Conservation (phyloP, 2,113 vertebrate genomes). For the Etheostoma spectabile region DNA sequence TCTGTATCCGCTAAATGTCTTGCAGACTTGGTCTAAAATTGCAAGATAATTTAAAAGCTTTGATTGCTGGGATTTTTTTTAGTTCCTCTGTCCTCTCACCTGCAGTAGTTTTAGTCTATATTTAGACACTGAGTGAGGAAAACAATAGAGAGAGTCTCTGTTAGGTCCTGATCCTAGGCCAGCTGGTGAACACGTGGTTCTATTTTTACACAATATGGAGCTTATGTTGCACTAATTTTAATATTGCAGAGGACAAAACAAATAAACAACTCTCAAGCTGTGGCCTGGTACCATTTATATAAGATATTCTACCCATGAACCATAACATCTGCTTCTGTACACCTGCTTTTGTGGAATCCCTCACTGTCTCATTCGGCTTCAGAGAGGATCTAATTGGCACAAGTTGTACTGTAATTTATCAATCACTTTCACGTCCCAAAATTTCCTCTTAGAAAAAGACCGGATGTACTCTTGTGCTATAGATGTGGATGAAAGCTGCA, state of each 20-base stretch:
- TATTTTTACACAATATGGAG: slow-evolving; percentile 62
- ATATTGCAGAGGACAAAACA: slow-evolving; percentile 39
- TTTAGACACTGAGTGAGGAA: slow-evolving; percentile 50
- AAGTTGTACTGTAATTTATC: slow-evolving; percentile 17
- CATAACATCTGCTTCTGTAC: slow-evolving; percentile 26
- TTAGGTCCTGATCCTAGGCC: slow-evolving; percentile 54
- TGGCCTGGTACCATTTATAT: slow-evolving; percentile 44
- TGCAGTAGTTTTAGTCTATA: slow-evolving; percentile 44
- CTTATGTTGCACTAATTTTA: slow-evolving; percentile 51
- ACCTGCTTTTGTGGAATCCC: slow-evolving; percentile 39
- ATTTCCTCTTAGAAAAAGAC: background rate
- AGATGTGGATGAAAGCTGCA: slow-evolving; percentile 21
- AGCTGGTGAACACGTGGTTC: slow-evolving; percentile 50
- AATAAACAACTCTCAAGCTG: slow-evolving; percentile 45
- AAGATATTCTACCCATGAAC: slow-evolving; percentile 25
- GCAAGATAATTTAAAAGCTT: slow-evolving; percentile 21
- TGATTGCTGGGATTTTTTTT: slow-evolving; percentile 26
- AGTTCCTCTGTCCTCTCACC: slow-evolving; percentile 10
- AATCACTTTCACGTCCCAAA: slow-evolving; percentile 13
- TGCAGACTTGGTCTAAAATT: background rate
- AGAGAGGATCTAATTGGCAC: slow-evolving; percentile 6
- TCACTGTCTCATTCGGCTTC: slow-evolving; percentile 5
- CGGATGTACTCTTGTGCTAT: background rate
- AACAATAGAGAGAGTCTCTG: slow-evolving; percentile 23
- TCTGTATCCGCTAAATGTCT: background rate